Conservation (phyloP, 2,113 vertebrate species). For the Nyctereutes procyonoides region DNA sequence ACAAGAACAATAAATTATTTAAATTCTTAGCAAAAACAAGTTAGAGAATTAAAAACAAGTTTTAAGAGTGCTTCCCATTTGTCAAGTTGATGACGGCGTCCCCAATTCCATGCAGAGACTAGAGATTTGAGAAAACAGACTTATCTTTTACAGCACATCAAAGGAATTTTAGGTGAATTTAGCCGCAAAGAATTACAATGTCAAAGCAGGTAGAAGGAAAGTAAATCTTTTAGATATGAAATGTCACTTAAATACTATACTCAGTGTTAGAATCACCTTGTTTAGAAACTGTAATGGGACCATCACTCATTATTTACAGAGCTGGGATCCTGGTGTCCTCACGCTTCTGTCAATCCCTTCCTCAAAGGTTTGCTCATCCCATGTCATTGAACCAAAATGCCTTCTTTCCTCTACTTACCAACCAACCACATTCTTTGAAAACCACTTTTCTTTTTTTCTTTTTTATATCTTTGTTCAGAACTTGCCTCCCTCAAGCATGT, state of each 20-base stretch:
- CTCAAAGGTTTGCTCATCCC: background rate
- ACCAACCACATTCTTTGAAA: background rate
- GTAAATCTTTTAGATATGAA: background rate
- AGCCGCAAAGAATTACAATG: conserved; percentile 71
- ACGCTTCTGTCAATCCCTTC: background rate
- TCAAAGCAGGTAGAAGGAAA: conserved; percentile 65
- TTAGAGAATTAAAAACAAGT: conserved; percentile 62
- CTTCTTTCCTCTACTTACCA: background rate
- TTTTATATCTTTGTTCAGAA: background rate
- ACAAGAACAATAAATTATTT: background rate
- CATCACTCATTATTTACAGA: background rate
- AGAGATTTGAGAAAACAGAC: conserved; percentile 47
- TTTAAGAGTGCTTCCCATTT: conserved; percentile 55
- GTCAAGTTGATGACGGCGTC: conserved; percentile 26
- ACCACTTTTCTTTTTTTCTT: background rate
- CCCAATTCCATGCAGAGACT: background rate
- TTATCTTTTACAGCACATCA: conserved; percentile 51
- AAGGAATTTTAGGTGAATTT: conserved; percentile 66
- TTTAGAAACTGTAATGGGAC: background rate
- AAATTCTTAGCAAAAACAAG: conserved; percentile 16
- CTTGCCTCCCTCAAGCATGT: background rate
- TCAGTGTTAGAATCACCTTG: background rate
- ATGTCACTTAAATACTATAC: background rate
- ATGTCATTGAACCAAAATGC: background rate
- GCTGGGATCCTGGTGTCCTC: background rate